phyloP scores from a whole-genome alignment of 1,140 invertebrate species.

The Lepidurus couesii region DNA sequence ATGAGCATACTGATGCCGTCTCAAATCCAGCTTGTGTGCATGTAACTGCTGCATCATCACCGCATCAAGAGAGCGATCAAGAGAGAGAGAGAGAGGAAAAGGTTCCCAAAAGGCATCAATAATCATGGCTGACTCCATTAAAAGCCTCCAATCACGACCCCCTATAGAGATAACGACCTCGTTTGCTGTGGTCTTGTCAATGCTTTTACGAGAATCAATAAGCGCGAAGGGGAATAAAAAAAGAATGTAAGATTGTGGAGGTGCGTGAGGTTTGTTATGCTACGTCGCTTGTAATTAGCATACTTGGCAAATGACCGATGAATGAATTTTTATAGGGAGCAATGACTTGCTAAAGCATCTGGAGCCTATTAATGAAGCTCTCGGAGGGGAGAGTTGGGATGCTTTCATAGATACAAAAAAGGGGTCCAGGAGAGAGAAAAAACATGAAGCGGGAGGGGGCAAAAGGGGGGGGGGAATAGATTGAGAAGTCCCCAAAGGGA shows the following conservation, averaged over 20 bases:
- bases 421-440: neutral
- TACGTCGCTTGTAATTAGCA: neutral
- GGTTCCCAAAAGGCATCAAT: neutral
- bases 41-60: no score
- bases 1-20: no score
- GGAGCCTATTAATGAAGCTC: conserved; percentile 1
- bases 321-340: conserved; percentile 10
- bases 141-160: neutral
- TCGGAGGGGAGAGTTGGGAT: neutral
- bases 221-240: neutral
- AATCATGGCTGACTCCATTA: neutral
- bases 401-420: neutral
- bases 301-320: neutral
- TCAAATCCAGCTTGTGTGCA: no score
- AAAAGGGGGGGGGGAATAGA: no score
- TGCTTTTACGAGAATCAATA: conserved; percentile 10
- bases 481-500: neutral
- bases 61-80: no score
- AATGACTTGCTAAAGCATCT: neutral
- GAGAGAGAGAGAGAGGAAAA: no score
- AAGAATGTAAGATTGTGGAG: neutral
- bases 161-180: conserved; percentile 7
- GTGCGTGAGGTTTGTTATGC: neutral
- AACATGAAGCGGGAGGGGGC: neutral
- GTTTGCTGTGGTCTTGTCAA: neutral